Evolutionary conservation across 2,888 invertebrate genomes (phyloP).

Genomic region (Acronicta aceris): DNA sequence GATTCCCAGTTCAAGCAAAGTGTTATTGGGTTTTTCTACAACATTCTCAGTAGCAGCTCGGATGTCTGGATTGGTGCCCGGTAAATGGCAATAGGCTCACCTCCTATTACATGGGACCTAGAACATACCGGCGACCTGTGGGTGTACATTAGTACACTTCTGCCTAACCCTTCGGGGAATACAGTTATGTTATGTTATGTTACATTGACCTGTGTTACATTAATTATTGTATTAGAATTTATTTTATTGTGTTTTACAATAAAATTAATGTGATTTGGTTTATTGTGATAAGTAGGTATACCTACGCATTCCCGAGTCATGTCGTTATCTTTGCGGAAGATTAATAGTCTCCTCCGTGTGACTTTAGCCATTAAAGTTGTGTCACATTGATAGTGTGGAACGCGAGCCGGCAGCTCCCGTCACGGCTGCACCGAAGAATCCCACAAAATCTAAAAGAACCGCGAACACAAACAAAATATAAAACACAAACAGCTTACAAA

Average conservation of each 20-base stretch:
- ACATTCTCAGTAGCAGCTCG: not conserved
- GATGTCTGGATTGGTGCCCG: too few relatives aligned
- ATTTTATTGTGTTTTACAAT: constrained; percentile 29
- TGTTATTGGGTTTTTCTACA: too few relatives aligned
- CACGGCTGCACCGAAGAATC: constrained; percentile 44
- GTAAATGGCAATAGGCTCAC: too few relatives aligned
- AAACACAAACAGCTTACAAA: constrained; percentile 74
- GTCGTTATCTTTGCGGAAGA: constrained; percentile 64
- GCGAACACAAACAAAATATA: constrained; percentile 69
- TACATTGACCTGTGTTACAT: constrained; percentile 8
- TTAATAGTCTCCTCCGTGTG: constrained; percentile 64
- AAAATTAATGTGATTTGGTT: constrained; percentile 43
- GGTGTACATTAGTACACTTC: too few relatives aligned
- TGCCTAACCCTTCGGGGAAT: too few relatives aligned
- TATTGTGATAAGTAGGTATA: constrained; percentile 46
- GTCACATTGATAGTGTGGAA: constrained; percentile 55
- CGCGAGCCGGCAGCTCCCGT: constrained; percentile 4
- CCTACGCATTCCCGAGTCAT: constrained; percentile 45
- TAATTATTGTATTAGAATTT: constrained; percentile 39
- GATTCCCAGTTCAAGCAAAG: too few relatives aligned
- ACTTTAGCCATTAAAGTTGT: constrained; percentile 64
- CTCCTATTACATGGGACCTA: too few relatives aligned
- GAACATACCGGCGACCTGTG: too few relatives aligned
- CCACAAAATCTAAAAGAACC: constrained; percentile 59
- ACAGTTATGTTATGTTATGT: too few relatives aligned